Base-by-base conservation (phyloP, 2,888 invertebrate species). In the Nymphalis urticae region DNA sequence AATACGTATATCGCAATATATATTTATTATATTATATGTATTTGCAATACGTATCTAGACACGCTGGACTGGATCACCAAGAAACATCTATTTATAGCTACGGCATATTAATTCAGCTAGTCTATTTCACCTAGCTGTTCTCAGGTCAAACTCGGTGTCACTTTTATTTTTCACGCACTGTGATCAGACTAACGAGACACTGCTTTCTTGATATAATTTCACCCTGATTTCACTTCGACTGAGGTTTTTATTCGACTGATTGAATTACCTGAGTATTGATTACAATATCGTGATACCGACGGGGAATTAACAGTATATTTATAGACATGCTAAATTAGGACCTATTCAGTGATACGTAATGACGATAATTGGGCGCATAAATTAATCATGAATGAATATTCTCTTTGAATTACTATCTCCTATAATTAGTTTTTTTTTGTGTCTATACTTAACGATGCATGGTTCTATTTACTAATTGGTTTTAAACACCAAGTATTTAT, bases 181-280 rank as follows among this genome's bases (percentile, higher is more conserved):
- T 68, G 72, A 73, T 60, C 71, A 68, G 68, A 72, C 69, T 74
- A 76, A 74, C 71, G 72, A 75, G 72, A 69, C 66, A 56, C 70
- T 69, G 72, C 75, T 76, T 76, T 78, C 76, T 71, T 73, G 72
- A 66, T 74, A 75, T 74, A 72, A 74, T 74, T 75, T 77, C 75
- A 62, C 76, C 73, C 71, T 68, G 76, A 75, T 77, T 76, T 77
- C 77, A 75, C 76, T 72, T 66, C 68, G 70, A 63, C 73, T 69
- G 74, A 63, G 71, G 73, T 76, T 75, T 74, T 75, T 73, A 73
- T 72, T 48, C 73, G 69, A 68, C 63, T 68, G 72, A 73, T 75
- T 73, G 66, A 71, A 68, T 75, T 74, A 75, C 75, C 36, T 42
- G 58, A 66, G 62, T 69, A 66, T 75, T 70, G 61, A 66, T 74